Evolutionary conservation across 2,797 vertebrate genomes (phyloP), one percentile per base, ranked within the genome.

Genomic region (Buceros bicornis): DNA sequence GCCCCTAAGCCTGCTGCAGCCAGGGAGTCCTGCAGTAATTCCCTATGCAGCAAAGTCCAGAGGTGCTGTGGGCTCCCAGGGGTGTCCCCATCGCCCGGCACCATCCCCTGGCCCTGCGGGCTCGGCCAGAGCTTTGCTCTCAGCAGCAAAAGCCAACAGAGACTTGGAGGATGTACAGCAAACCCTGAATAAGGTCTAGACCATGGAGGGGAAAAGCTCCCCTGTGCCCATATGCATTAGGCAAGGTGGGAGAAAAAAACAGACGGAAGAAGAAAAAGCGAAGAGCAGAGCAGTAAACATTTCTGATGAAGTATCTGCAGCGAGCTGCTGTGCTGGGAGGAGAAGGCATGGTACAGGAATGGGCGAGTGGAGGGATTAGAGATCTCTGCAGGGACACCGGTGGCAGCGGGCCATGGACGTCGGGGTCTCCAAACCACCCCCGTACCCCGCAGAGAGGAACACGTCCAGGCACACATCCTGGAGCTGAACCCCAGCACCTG

Each of bases 41-140:
- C 35, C 53, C 53, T 13, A 1, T 0, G 16, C 14, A 56, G 20
- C 53, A 4, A 37, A 19, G 1, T 5, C n/a, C 31, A 0, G 6
- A 33, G 57, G 53, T 14, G 47, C 17, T 2, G 2, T 1, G 57
- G n/a, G 16, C 37, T 7, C 42, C 2, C 45, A 3, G 51, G 61
- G 71, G 29, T 5, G 50, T 42, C n/a, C 60, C 57, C 62, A 2
- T 14, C 5, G 0, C 65, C 70, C 13, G 45, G 45, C 40, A 53
- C 19, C 6, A 7, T 25, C 50, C 57, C 47, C 45, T 53, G 35
- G 45, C 21, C 29, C 84, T 1, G 11, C 4, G 3, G 48, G 25
- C 53, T 72, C 12, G 50, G 56, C 54, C 3, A 2, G 24, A 45
- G 64, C 40, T 37, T 54, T 31, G 45, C 8, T 48, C 22, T 14